phyloP scores from a whole-genome alignment of 2,888 invertebrate genomes.

The Gibbula magus region DNA sequence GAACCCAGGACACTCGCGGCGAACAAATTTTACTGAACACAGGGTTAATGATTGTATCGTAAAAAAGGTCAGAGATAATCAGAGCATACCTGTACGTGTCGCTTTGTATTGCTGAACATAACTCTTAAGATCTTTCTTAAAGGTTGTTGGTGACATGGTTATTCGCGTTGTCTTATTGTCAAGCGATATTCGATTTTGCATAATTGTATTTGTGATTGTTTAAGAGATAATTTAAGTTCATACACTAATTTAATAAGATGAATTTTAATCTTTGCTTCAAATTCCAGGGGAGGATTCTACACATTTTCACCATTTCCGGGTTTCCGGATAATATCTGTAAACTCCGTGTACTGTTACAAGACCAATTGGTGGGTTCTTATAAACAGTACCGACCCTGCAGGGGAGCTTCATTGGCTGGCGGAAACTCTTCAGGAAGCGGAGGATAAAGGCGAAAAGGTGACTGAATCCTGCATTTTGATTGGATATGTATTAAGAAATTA shows the following conservation, averaged over 20 bases:
- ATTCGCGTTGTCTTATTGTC: too few species aligned
- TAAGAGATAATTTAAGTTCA: background rate
- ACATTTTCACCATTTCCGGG: slow-evolving; percentile 82
- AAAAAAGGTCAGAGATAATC: background rate
- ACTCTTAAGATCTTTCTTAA: background rate
- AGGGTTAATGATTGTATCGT: background rate
- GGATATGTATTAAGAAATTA: too few species aligned
- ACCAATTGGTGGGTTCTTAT: slow-evolving; percentile 91
- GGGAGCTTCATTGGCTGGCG: slow-evolving; percentile 88
- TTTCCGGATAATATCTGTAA: slow-evolving; percentile 85
- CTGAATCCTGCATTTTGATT: background rate
- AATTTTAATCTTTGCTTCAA: background rate
- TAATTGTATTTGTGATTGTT: background rate
- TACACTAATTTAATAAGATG: too few species aligned
- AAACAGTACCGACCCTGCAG: slow-evolving; percentile 88
- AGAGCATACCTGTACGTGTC: too few species aligned
- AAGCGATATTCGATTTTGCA: too few species aligned
- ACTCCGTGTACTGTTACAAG: slow-evolving; percentile 91
- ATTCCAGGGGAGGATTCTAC: slow-evolving; percentile 84
- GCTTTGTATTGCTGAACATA: too few species aligned
- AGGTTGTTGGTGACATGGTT: background rate
- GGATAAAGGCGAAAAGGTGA: slow-evolving; percentile 66
- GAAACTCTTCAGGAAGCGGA: slow-evolving; percentile 83
- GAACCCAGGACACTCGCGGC: too few species aligned
- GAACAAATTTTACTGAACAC: too few species aligned